Conservation (phyloP, 1,140 invertebrate genomes). For the Drosophila funebris region DNA sequence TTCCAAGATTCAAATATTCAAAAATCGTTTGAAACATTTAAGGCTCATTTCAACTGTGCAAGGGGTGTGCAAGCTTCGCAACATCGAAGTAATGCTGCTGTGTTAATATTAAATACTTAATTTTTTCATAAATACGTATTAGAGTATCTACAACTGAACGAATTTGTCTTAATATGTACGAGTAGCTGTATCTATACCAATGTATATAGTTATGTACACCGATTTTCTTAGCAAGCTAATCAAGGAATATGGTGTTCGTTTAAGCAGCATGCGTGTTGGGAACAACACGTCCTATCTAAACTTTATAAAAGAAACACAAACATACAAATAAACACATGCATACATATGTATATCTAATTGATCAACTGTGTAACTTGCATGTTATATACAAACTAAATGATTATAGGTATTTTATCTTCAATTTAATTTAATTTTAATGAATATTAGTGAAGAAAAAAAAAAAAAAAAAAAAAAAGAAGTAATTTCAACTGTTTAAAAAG, state of each 20-base stretch:
- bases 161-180: background rate
- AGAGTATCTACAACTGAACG: conserved; percentile 1
- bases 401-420: background rate
- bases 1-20: too few relatives aligned
- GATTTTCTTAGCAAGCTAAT: background rate
- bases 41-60: background rate
- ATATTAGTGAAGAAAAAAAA: background rate
- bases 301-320: background rate
- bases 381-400: background rate
- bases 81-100: conserved; percentile 9
- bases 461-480: background rate
- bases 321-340: background rate
- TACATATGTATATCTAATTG: background rate
- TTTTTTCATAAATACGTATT: background rate
- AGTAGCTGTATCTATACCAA: background rate
- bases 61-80: background rate
- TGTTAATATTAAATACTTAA: background rate
- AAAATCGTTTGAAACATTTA: too few relatives aligned
- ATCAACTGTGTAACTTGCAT: background rate
- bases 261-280: background rate
- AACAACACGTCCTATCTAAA: background rate
- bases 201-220: background rate
- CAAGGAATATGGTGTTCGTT: background rate
- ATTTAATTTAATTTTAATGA: background rate
- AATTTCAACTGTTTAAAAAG: background rate